Conservation (phyloP, 2,113 vertebrate species). For the Lethenteron reissneri region DNA sequence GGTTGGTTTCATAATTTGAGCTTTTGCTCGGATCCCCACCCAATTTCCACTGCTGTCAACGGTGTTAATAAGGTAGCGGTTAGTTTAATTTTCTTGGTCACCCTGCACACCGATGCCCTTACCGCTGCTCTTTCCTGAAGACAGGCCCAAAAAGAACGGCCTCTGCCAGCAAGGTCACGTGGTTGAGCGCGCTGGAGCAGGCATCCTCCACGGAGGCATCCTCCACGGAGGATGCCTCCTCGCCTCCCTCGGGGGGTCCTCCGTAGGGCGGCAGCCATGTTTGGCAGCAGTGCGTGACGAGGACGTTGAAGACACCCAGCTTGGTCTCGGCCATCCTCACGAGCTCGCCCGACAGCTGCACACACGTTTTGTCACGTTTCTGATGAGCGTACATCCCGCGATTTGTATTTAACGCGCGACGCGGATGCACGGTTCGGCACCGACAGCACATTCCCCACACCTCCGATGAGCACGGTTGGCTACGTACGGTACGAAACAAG, state of each 20-base stretch:
- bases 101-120: slow-evolving; percentile 8
- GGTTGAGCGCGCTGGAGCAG: slow-evolving; percentile 32
- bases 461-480: too few species aligned
- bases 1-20: too few species aligned
- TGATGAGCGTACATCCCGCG: too few species aligned
- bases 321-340: slow-evolving; percentile 53
- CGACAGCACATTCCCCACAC: too few species aligned
- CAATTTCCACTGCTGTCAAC: too few species aligned
- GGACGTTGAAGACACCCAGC: slow-evolving; percentile 53
- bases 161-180: slow-evolving; percentile 41
- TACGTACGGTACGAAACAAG: too few species aligned
- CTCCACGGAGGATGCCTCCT: slow-evolving; percentile 9
- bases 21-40: too few species aligned
- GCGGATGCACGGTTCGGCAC: too few species aligned
- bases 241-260: slow-evolving; percentile 1
- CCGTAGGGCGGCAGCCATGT: slow-evolving; percentile 33
- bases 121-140: slow-evolving; percentile 75
- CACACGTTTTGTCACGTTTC: too few species aligned
- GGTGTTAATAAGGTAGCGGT: too few species aligned
- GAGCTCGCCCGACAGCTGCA: slow-evolving; percentile 42
- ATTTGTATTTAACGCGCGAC: too few species aligned
- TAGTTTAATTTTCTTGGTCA: too few species aligned
- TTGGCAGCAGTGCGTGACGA: slow-evolving; percentile 49
- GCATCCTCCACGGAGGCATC: slow-evolving; percentile 13
- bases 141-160: slow-evolving; percentile 64